A percentile compares a stretch with the other conserved stretches of the same genome.
Evolutionary conservation across 1,140 invertebrate genomes (phyloP).

Genomic region (Doryteuthis pealeii): DNA sequence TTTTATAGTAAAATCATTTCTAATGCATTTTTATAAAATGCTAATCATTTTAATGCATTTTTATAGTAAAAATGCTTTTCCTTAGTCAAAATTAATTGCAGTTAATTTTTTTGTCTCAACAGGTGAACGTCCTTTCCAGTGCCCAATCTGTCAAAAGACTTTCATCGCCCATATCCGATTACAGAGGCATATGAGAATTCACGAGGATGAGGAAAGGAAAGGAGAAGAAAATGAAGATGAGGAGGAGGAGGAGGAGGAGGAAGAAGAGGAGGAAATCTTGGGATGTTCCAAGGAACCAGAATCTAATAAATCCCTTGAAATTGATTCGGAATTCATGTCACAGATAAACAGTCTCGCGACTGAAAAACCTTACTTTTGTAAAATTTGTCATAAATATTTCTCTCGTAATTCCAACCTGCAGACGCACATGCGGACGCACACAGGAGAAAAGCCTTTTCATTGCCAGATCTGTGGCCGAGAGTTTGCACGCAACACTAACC

Average conservation of each 20-base stretch:
- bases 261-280: too few species aligned
- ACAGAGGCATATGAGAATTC: neutral
- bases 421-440: slow-evolving; percentile 25
- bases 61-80: too few species aligned
- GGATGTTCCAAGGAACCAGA: too few species aligned
- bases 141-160: neutral
- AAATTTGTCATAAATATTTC: slow-evolving; percentile 27
- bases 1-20: too few species aligned
- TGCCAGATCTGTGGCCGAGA: slow-evolving; percentile 22
- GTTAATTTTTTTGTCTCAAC: neutral
- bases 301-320: too few species aligned
- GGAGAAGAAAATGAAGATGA: neutral
- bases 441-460: slow-evolving; percentile 24
- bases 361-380: slow-evolving; percentile 29
- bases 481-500: slow-evolving; percentile 41
- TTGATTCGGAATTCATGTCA: neutral
- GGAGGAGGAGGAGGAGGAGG: neutral
- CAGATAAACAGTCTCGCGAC: slow-evolving; percentile 21
- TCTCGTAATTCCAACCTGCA: slow-evolving; percentile 19
- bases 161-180: neutral
- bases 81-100: too few species aligned
- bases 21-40: too few species aligned
- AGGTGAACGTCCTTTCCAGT: neutral
- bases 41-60: too few species aligned
- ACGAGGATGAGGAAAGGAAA: neutral